Evolutionary conservation across 2,113 vertebrate species (phyloP).

Genomic region (Acanthochromis polyacanthus): DNA sequence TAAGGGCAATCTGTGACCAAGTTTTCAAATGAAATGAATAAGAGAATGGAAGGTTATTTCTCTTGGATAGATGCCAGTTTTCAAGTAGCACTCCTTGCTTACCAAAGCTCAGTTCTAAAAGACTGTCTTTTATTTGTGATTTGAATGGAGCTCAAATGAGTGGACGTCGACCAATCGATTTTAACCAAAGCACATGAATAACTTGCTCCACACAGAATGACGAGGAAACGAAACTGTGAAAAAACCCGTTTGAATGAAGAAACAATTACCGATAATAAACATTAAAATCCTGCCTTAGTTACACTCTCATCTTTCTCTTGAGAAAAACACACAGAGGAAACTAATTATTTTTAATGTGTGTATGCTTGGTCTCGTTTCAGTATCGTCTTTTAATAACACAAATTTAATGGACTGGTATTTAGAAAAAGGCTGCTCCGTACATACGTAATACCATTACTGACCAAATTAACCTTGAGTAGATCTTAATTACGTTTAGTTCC

Average conservation of each 20-base stretch:
- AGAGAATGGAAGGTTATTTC: conserved; percentile 70
- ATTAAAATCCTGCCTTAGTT: conserved; percentile 88
- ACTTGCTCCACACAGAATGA: conserved; percentile 1
- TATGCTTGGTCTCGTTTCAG: conserved; percentile 97
- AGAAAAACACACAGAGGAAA: conserved; percentile 81
- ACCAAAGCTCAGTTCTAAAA: conserved; percentile 58
- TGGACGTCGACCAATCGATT: conserved; percentile 70
- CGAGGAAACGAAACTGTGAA: conserved; percentile 27
- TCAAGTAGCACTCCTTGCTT: conserved; percentile 67
- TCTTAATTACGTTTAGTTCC: conserved; percentile 99
- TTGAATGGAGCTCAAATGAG: conserved; percentile 76
- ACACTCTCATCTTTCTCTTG: conserved; percentile 86
- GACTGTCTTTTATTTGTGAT: conserved; percentile 67
- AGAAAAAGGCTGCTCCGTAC: conserved; percentile 92
- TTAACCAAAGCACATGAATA: conserved; percentile 48
- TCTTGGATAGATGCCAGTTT: conserved; percentile 64
- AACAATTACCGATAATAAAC: conserved; percentile 85
- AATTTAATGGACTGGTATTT: conserved; percentile 99
- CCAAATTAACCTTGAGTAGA: conserved; percentile 98
- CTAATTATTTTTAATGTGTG: conserved; percentile 90
- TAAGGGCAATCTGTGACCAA: conserved; percentile 69
- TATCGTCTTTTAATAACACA: conserved; percentile 96
- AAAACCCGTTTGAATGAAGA: conserved; percentile 67
- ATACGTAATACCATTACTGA: conserved; percentile 98
- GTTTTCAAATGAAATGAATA: conserved; percentile 65